Evolutionary conservation across 2,888 invertebrate genomes (phyloP).

Genomic region (Melanchra persicariae): DNA sequence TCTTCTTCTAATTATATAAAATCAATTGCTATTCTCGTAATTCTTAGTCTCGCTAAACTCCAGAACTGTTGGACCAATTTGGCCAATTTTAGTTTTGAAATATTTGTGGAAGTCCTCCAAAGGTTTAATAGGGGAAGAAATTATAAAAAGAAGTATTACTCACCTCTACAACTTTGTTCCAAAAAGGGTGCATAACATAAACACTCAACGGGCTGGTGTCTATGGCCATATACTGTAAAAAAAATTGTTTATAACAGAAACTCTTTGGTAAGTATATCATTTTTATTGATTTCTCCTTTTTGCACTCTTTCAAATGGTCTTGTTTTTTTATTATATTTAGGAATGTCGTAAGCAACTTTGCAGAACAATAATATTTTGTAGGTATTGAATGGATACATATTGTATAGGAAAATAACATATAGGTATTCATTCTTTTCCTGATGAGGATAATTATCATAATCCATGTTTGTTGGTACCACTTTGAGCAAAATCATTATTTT

Average conservation of each 20-base stretch:
- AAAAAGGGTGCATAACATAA: constrained; percentile 99
- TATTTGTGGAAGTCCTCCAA: no score
- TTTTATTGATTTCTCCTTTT: no score
- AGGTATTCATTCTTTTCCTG: no score
- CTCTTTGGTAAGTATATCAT: neutral
- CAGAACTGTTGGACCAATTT: no score
- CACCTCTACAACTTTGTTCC: constrained; percentile 99
- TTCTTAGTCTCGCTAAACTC: no score
- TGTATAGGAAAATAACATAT: neutral
- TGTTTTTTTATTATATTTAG: neutral
- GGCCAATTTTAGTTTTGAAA: no score
- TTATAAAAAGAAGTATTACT: constrained; percentile 75
- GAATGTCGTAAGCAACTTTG: no score
- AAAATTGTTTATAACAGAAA: constrained; percentile 56
- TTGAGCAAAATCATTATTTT: no score
- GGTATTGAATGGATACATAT: neutral
- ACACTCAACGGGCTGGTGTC: constrained; percentile 99
- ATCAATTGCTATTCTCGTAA: no score
- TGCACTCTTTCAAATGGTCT: neutral
- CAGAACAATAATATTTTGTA: neutral
- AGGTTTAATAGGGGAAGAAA: no score
- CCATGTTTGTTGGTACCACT: neutral
- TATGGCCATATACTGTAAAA: constrained; percentile 97
- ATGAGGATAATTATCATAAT: neutral
- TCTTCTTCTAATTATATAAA: no score